These are phyloP conservation scores for Peromyscus attwateri DNA, from an alignment of 2,797 vertebrate species.

Conservation along the genomic window DNA sequence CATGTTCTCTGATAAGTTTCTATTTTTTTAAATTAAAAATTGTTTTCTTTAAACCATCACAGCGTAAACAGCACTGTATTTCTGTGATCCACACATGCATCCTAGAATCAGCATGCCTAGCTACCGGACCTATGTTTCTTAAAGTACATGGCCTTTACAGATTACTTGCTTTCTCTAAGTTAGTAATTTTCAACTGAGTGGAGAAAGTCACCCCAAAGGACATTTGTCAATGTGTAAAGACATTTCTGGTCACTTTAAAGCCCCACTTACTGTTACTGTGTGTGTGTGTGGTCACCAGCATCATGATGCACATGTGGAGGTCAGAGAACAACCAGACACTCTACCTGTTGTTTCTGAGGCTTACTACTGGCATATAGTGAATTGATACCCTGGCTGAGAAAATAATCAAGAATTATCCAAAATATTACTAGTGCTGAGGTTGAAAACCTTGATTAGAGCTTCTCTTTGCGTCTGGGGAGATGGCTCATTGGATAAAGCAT, in stretches of 20 bases:
- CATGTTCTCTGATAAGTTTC: conserved; percentile 27
- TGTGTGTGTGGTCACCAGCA: too few relatives aligned
- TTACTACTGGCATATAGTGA: background rate
- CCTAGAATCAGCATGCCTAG: background rate
- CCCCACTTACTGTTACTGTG: background rate
- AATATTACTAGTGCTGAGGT: background rate
- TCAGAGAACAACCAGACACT: background rate
- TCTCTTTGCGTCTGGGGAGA: background rate
- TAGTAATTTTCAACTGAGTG: background rate
- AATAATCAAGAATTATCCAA: background rate
- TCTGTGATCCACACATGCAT: background rate
- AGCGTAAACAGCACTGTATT: background rate
- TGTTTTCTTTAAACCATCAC: background rate
- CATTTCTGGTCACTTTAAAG: background rate
- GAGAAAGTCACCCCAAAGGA: background rate
- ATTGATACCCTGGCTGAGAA: background rate
- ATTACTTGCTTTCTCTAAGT: conserved; percentile 17
- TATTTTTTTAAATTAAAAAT: conserved; percentile 15
- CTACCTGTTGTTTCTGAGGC: background rate
- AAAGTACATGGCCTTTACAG: background rate
- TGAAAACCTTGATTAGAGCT: background rate
- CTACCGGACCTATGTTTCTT: background rate
- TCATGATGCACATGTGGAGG: rapidly evolving
- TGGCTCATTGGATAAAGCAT: background rate
- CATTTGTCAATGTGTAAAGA: background rate